These are phyloP conservation scores for Acrossocheilus wenchowensis DNA, from an alignment of 2,797 vertebrate genomes.

Conservation along the genomic window DNA sequence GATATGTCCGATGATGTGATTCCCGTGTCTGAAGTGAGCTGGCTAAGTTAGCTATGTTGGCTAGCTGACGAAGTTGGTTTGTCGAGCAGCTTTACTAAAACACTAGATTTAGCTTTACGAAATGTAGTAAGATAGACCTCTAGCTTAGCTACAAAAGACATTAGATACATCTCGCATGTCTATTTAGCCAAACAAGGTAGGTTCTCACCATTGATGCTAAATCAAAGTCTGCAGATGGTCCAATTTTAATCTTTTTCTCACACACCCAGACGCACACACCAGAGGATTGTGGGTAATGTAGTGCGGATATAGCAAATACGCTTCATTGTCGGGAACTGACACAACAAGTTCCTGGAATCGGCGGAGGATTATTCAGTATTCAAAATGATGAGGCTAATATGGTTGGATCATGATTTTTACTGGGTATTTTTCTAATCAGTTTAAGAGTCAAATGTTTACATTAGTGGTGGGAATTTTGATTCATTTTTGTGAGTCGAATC, in stretches of 20 bases:
- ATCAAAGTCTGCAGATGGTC: constrained; percentile 69
- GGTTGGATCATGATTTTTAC: not conserved
- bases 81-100: constrained; percentile 16
- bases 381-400: not conserved
- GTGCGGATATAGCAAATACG: constrained; percentile 38
- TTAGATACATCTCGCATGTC: not conserved
- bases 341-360: constrained; percentile 14
- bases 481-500: not conserved
- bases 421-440: not conserved
- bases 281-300: constrained; percentile 70
- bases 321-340: not conserved
- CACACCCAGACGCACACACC: constrained; percentile 52
- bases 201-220: constrained; percentile 67
- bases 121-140: not conserved
- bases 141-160: constrained; percentile 8
- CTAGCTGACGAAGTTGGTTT: constrained; percentile 47
- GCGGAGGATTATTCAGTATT: not conserved
- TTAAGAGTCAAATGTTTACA: not conserved
- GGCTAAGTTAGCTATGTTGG: constrained; percentile 35
- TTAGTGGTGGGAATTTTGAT: not conserved
- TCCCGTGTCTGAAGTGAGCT: constrained; percentile 25
- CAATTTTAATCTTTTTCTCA: constrained; percentile 68
- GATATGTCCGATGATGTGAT: not conserved
- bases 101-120: constrained; percentile 27
- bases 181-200: not conserved